Evolutionary conservation across 2,797 vertebrate species (phyloP).

Genomic region (Leptodactylus fallax): DNA sequence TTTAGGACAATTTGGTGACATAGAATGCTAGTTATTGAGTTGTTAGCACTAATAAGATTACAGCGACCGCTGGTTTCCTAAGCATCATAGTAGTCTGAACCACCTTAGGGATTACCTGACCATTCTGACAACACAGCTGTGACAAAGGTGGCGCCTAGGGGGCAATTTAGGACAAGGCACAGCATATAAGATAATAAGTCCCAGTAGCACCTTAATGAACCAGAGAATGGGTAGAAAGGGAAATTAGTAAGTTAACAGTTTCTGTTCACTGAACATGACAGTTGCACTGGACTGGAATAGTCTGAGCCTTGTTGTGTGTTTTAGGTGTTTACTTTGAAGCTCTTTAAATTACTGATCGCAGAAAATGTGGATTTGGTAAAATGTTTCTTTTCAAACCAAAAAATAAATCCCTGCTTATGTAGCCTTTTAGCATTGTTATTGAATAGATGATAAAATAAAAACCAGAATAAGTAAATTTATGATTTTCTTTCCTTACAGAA

Average conservation of each 20-base stretch:
- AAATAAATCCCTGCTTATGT: neutral
- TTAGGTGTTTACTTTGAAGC: neutral
- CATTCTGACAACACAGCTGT: conserved; percentile 76
- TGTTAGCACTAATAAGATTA: conserved; percentile 62
- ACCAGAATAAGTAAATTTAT: no score
- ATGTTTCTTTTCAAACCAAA: neutral
- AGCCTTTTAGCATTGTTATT: no score
- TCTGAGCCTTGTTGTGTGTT: conserved; percentile 1
- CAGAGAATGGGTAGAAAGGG: conserved; percentile 67
- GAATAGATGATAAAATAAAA: no score
- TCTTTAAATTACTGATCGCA: conserved; percentile 4
- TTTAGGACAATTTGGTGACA: neutral
- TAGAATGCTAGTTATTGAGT: conserved; percentile 7
- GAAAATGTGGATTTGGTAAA: neutral
- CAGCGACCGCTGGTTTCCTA: conserved; percentile 71
- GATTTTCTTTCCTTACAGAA: neutral
- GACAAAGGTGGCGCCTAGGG: conserved; percentile 80
- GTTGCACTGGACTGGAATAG: conserved; percentile 54
- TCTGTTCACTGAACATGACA: conserved; percentile 52
- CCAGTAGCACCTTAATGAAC: conserved; percentile 81
- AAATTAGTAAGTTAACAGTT: conserved; percentile 61
- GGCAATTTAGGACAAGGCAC: conserved; percentile 84
- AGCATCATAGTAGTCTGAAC: conserved; percentile 71
- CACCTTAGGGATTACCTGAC: conserved; percentile 80
- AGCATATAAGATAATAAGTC: conserved; percentile 82